Conservation (phyloP, 2,797 vertebrate genomes). For the Micropoecilia bifurca region DNA sequence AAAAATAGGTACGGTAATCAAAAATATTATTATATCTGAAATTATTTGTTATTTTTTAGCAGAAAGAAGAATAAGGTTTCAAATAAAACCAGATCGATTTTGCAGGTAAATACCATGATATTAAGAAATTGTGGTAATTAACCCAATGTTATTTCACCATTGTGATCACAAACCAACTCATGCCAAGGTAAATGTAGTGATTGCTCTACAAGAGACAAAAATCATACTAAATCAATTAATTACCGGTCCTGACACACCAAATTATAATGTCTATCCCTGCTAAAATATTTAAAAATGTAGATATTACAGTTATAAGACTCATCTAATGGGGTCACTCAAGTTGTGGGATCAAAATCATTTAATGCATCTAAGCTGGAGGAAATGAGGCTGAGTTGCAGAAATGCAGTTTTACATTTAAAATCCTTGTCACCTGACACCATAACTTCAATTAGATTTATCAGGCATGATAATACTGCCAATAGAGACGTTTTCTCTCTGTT, state of each 20-base stretch:
- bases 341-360: slow-evolving; percentile 50
- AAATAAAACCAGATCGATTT: background rate
- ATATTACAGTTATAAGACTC: too few species aligned
- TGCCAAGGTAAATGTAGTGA: background rate
- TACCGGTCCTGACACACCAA: too few species aligned
- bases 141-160: background rate
- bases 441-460: slow-evolving; percentile 53
- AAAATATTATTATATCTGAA: background rate
- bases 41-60: background rate
- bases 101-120: background rate
- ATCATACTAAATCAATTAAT: too few species aligned
- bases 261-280: background rate
- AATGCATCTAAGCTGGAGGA: slow-evolving; percentile 52
- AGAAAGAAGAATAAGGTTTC: background rate
- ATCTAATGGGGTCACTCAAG: slow-evolving; percentile 41
- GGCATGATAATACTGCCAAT: slow-evolving; percentile 26
- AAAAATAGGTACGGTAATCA: too few species aligned
- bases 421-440: slow-evolving; percentile 53
- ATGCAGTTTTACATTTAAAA: slow-evolving; percentile 62
- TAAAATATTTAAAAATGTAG: background rate
- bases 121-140: background rate
- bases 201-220: too few species aligned
- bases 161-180: background rate
- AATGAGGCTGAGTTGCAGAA: slow-evolving; percentile 53
- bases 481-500: slow-evolving; percentile 29